These are phyloP conservation scores for Armadillidium nasatum DNA, from an alignment of 1,140 invertebrate genomes.

Conservation along the genomic window DNA sequence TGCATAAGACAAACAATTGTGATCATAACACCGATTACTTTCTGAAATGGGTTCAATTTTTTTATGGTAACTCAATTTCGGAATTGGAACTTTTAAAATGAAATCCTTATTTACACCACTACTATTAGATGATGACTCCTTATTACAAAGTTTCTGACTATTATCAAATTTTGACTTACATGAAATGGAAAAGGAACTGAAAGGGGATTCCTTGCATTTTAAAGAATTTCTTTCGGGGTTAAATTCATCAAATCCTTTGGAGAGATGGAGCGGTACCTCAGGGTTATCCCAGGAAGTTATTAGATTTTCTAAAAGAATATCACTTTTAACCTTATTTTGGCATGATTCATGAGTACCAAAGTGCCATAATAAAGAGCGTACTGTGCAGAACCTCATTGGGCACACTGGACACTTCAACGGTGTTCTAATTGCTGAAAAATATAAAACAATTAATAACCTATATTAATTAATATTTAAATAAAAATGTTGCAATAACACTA, in stretches of 20 bases:
- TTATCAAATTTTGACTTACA: too few relatives aligned
- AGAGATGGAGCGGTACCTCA: slow-evolving; percentile 7
- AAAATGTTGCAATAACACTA: too few relatives aligned
- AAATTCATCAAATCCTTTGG: background rate
- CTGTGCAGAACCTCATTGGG: slow-evolving; percentile 43
- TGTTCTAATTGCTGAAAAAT: slow-evolving; percentile 42
- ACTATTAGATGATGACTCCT: too few relatives aligned
- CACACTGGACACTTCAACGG: slow-evolving; percentile 42
- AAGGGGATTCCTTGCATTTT: too few relatives aligned
- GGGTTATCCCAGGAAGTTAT: slow-evolving; percentile 36
- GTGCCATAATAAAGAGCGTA: slow-evolving; percentile 42
- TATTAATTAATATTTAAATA: too few relatives aligned
- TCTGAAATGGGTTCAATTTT: background rate
- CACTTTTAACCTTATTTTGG: background rate
- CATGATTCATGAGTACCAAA: slow-evolving; percentile 36
- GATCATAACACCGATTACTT: background rate
- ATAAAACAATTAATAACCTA: too few relatives aligned
- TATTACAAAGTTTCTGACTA: too few relatives aligned
- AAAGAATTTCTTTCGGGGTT: too few relatives aligned
- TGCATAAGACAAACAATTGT: background rate
- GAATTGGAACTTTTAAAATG: slow-evolving; percentile 37
- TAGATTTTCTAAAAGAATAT: slow-evolving; percentile 24
- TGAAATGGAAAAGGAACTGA: too few relatives aligned
- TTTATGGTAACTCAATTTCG: slow-evolving; percentile 30
- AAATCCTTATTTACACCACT: slow-evolving; percentile 37